phyloP scores from a whole-genome alignment of 2,888 invertebrate species.

The Folsomia candida region DNA sequence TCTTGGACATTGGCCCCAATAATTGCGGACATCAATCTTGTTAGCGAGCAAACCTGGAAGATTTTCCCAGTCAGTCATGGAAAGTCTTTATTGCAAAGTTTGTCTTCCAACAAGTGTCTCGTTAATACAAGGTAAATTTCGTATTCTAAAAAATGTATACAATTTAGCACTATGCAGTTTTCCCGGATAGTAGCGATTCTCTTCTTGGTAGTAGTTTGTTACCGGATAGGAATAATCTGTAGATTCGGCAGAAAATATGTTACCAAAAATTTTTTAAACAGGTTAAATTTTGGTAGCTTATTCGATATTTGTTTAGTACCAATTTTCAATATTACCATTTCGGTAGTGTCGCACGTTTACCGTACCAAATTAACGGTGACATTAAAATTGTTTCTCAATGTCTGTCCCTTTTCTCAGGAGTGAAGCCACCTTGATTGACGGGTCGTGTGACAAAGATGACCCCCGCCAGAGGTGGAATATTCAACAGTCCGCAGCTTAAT shows the following conservation, averaged over 20 bases:
- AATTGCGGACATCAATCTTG: slow-evolving; percentile 37
- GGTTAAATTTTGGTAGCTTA: too few relatives aligned
- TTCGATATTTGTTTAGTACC: too few relatives aligned
- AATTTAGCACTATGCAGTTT: too few relatives aligned
- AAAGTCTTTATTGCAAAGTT: slow-evolving; percentile 28
- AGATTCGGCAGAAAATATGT: too few relatives aligned
- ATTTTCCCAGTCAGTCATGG: slow-evolving; percentile 33
- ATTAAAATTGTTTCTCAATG: background rate
- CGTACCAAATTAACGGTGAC: background rate
- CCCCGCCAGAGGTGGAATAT: slow-evolving; percentile 34
- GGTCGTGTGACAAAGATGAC: slow-evolving; percentile 36
- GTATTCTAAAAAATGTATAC: too few relatives aligned
- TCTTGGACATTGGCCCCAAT: slow-evolving; percentile 41
- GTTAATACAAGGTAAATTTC: slow-evolving; percentile 30
- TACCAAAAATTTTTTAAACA: too few relatives aligned
- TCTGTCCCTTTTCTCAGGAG: slow-evolving; percentile 4
- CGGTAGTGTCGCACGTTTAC: background rate
- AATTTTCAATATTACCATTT: background rate
- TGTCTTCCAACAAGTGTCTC: slow-evolving; percentile 32
- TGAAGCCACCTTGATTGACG: slow-evolving; percentile 28
- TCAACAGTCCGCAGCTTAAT: too few relatives aligned
- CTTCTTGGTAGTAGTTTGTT: too few relatives aligned
- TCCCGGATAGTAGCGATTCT: too few relatives aligned
- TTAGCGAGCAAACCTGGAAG: slow-evolving; percentile 39
- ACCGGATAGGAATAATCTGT: background rate